Conservation (phyloP, 2,113 vertebrate species). For the Casuarius casuarius region DNA sequence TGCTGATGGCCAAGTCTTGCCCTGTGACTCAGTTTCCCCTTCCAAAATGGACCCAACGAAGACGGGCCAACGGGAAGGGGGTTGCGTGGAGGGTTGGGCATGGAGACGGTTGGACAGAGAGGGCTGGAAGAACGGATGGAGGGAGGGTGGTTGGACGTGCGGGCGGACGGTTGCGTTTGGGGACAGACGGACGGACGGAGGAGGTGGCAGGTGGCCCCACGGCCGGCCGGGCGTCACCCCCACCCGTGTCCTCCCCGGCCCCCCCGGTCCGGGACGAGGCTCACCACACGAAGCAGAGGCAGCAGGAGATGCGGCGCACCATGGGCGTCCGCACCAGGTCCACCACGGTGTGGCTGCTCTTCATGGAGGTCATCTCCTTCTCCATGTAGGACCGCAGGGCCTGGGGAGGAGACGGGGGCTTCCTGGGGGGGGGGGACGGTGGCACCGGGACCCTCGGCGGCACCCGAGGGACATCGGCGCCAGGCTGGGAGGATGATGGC, state of each 20-base stretch:
- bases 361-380: conserved; percentile 72
- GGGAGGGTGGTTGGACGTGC: background rate
- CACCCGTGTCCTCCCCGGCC: fast-evolving
- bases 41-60: too few species aligned
- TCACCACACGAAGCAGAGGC: conserved; percentile 79
- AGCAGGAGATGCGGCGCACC: conserved; percentile 79
- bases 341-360: background rate
- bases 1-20: too few species aligned
- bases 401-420: conserved; percentile 35
- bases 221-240: background rate
- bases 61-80: too few species aligned
- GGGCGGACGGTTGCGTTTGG: background rate
- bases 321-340: conserved; percentile 76
- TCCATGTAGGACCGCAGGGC: conserved; percentile 80
- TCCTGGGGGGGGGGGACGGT: too few species aligned
- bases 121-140: too few species aligned
- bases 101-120: too few species aligned
- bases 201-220: too few species aligned
- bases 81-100: too few species aligned
- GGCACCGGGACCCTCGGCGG: too few species aligned
- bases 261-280: background rate
- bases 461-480: too few species aligned
- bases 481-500: background rate
- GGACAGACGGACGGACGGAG: too few species aligned
- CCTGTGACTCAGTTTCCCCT: background rate